Evolutionary conservation across 1,140 invertebrate genomes (phyloP), one percentile per base, ranked within the genome.

Genomic region (Anastrepha ludens): DNA sequence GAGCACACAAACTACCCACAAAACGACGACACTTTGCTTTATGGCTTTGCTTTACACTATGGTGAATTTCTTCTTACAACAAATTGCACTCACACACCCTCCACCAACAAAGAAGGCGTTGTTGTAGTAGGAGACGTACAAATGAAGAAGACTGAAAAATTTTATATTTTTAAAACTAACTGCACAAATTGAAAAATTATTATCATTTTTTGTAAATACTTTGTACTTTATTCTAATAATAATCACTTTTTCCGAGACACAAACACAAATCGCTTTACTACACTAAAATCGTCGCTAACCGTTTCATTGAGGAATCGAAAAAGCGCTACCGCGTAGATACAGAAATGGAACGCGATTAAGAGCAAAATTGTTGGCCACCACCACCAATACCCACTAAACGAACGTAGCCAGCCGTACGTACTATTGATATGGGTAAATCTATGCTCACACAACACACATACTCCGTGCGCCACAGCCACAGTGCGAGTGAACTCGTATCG

Each of bases 301-400:
- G 50, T 29, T 86, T 60, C 85, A 86, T 86, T 86, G 55, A 41
- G 85, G 41, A 62, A 86, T 81, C 74, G 74, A 55, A 55, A 81
- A 81, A 58, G 47, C 17, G 85, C 85, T 86, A 59, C 55, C 85
- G 85, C 85, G 85, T 86, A 86, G 55, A 86, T 86, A 86, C 85
- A 86, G 58, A 86, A 86, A 86, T 86, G 85, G 85, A 86, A 86
- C 85, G 20, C 85, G 85, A 86, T 86, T 86, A 60, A 60, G 74
- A 55, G 74, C 74, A 81, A 50, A 81, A 9, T 29, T 81, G 47
- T n/a, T 55, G 74, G 74, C 74, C 74, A 81, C 74, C 74, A 55
- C 74, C 74, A 55, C 44, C 74, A n/a, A 81, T 81, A 81, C 74
- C 74, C n/a, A 55, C 47, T 7, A 81, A 74, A n/a, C 9, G 47